phyloP scores from a whole-genome alignment of 2,888 invertebrate species.

The Mythimna loreyi region DNA sequence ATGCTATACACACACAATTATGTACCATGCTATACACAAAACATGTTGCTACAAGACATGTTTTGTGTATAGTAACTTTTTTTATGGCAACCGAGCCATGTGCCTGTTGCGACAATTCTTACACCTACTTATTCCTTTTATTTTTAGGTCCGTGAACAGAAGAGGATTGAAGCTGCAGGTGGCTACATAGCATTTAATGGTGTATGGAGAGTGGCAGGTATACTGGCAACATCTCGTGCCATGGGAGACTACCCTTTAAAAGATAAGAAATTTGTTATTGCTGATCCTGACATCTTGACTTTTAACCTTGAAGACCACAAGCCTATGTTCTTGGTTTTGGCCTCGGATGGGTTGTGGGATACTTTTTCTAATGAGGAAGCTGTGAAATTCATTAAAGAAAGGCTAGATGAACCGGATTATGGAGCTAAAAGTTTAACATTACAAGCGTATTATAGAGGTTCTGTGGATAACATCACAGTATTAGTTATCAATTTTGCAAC shows the following conservation, averaged over 20 bases:
- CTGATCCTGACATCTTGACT: slow-evolving; percentile 98
- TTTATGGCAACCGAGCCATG: too few relatives aligned
- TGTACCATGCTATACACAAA: too few relatives aligned
- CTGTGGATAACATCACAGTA: slow-evolving; percentile 98
- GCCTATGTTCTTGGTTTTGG: slow-evolving; percentile 97
- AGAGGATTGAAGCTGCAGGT: slow-evolving; percentile 98
- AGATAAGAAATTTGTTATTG: slow-evolving; percentile 97
- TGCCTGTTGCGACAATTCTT: too few relatives aligned
- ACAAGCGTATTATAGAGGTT: slow-evolving; percentile 97
- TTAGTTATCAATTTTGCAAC: slow-evolving; percentile 96
- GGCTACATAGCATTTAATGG: slow-evolving; percentile 98
- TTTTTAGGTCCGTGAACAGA: slow-evolving; percentile 95
- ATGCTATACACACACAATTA: too few relatives aligned
- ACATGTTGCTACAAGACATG: too few relatives aligned
- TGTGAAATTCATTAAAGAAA: slow-evolving; percentile 96
- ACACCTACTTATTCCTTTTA: neutral
- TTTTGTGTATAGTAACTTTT: too few relatives aligned
- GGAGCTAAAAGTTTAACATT: slow-evolving; percentile 98
- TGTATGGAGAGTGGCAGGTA: slow-evolving; percentile 99
- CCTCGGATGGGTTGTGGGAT: slow-evolving; percentile 99
- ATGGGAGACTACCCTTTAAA: slow-evolving; percentile 99
- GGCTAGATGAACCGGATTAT: slow-evolving; percentile 95
- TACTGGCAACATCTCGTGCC: slow-evolving; percentile 98
- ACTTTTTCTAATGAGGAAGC: slow-evolving; percentile 99
- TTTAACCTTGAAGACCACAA: slow-evolving; percentile 96